phyloP scores from a whole-genome alignment of 2,797 vertebrate species.

The Myotis planiceps region DNA sequence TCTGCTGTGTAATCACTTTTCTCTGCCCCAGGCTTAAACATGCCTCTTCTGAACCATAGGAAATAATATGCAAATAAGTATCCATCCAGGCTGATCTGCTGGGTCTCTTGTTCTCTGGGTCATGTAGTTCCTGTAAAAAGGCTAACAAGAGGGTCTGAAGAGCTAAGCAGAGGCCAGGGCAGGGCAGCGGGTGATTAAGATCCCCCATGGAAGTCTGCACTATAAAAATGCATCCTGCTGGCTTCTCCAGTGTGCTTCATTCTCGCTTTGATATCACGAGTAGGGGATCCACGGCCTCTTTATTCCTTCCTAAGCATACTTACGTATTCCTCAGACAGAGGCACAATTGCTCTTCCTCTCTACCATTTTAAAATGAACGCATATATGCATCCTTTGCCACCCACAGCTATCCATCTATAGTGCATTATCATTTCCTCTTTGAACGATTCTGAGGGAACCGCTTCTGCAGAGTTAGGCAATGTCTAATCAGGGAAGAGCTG shows the following conservation, averaged over 20 bases:
- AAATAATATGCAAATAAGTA: constrained; percentile 51
- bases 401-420: neutral
- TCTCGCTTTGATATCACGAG: neutral
- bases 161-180: neutral
- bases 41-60: neutral
- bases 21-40: neutral
- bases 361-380: neutral
- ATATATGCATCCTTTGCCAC: neutral
- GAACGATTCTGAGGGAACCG: neutral
- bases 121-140: neutral
- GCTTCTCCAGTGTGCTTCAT: neutral
- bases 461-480: constrained; percentile 27
- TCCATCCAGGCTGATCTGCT: neutral
- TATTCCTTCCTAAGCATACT: neutral
- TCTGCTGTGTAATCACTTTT: constrained; percentile 40
- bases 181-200: neutral
- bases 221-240: neutral
- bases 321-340: neutral
- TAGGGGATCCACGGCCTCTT: neutral
- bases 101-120: neutral
- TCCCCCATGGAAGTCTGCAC: neutral
- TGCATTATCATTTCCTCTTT: constrained; percentile 36
- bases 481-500: constrained; percentile 54
- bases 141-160: neutral
- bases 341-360: neutral